Conservation (phyloP, 1,140 invertebrate genomes). For the Drosophila pseudoobscura region DNA sequence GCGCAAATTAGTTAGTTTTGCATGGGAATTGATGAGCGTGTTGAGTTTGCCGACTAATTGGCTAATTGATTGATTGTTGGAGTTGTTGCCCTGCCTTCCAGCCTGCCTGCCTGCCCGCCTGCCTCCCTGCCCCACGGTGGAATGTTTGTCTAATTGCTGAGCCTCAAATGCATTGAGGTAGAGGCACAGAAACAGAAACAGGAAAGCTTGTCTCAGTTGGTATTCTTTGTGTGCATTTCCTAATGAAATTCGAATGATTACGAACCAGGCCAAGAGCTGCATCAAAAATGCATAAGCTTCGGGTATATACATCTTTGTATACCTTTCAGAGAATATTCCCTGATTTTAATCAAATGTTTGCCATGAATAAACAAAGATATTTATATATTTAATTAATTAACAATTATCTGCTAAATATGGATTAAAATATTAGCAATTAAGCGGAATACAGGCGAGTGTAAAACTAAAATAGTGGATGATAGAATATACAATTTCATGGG, state of each 20-base stretch:
- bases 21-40: constrained; percentile 63
- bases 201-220: constrained; percentile 3
- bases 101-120: neutral
- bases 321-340: too few species aligned
- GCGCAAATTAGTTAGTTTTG: constrained; percentile 75
- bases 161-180: constrained; percentile 35
- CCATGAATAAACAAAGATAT: too few species aligned
- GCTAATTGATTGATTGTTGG: constrained; percentile 76
- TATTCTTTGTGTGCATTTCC: constrained; percentile 45
- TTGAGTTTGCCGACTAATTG: constrained; percentile 70
- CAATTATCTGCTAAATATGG: too few species aligned
- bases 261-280: neutral
- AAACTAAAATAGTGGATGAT: too few species aligned
- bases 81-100: constrained; percentile 25
- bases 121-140: neutral
- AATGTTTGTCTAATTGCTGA: constrained; percentile 66
- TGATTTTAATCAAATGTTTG: too few species aligned
- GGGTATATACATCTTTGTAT: constrained; percentile 6
- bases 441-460: too few species aligned
- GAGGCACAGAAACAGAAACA: neutral
- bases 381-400: too few species aligned
- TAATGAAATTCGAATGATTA: constrained; percentile 45
- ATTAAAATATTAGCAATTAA: too few species aligned
- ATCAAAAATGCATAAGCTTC: constrained; percentile 57
- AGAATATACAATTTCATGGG: too few species aligned